Conservation (phyloP, 1,140 invertebrate species). For the Drosophila lini region DNA sequence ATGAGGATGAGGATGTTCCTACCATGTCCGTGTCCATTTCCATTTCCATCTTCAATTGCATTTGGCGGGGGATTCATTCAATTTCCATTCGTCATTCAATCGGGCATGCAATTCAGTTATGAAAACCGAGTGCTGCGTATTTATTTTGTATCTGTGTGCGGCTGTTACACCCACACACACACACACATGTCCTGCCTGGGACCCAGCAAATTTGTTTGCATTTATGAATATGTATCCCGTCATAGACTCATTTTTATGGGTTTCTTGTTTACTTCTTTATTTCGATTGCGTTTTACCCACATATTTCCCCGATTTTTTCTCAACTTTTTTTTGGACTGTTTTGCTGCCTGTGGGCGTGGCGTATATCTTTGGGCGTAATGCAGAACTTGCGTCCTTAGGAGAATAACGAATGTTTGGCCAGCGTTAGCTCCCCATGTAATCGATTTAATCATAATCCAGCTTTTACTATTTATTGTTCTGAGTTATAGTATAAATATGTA, state of each 20-base stretch:
- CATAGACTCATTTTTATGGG: slow-evolving; percentile 63
- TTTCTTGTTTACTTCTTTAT: slow-evolving; percentile 65
- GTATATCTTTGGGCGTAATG: slow-evolving; percentile 64
- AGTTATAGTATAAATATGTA: slow-evolving; percentile 82
- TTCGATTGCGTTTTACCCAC: slow-evolving; percentile 37
- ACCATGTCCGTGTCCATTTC: slow-evolving; percentile 32
- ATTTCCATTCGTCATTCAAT: slow-evolving; percentile 66
- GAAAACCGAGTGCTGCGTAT: slow-evolving; percentile 66
- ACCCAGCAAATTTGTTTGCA: slow-evolving; percentile 69
- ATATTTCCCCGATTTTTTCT: slow-evolving; percentile 7
- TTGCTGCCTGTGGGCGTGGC: slow-evolving; percentile 53
- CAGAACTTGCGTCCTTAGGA: slow-evolving; percentile 33
- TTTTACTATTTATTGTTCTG: slow-evolving; percentile 83
- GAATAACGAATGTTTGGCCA: slow-evolving; percentile 38
- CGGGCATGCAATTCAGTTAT: slow-evolving; percentile 69
- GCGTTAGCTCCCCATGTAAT: slow-evolving; percentile 71
- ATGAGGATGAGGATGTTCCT: neutral
- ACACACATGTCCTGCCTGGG: neutral
- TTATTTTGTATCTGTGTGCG: slow-evolving; percentile 55
- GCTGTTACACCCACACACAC: neutral
- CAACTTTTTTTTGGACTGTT: slow-evolving; percentile 15
- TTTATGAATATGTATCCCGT: slow-evolving; percentile 64
- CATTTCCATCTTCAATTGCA: slow-evolving; percentile 58
- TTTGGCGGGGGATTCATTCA: slow-evolving; percentile 55
- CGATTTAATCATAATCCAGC: slow-evolving; percentile 83